Evolutionary conservation across 2,113 vertebrate species (phyloP).

Genomic region (Coturnix japonica): DNA sequence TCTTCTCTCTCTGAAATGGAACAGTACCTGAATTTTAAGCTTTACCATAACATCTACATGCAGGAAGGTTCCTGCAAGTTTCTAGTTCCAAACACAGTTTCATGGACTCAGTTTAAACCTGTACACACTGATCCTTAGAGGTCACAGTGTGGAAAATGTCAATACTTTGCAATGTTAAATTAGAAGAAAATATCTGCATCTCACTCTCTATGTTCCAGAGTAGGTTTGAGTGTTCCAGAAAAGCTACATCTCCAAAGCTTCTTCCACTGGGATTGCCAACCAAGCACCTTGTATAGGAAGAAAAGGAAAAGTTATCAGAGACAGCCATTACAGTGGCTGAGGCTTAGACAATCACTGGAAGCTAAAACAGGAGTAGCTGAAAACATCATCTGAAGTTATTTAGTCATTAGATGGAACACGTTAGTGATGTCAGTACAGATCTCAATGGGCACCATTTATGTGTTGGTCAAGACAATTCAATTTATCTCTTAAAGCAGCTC

Average conservation of each 20-base stretch:
- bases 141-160: background rate
- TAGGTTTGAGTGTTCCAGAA: conserved; percentile 88
- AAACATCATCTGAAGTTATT: background rate
- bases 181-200: conserved; percentile 13
- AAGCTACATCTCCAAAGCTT: conserved; percentile 89
- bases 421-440: background rate
- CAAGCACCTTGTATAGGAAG: conserved; percentile 79
- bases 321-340: background rate
- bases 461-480: background rate
- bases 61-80: background rate
- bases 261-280: conserved; percentile 87
- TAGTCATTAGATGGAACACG: background rate
- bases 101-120: background rate
- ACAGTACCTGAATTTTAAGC: background rate
- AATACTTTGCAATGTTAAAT: background rate
- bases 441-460: background rate
- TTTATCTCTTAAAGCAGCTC: background rate
- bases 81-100: background rate
- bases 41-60: background rate
- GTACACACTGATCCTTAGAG: background rate
- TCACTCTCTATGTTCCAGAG: conserved; percentile 86
- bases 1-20: background rate
- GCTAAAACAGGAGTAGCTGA: background rate
- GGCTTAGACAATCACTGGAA: background rate
- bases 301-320: background rate